These are phyloP conservation scores for Eupleurogrammus muticus DNA, from an alignment of 2,797 vertebrate species.

Conservation along the genomic window DNA sequence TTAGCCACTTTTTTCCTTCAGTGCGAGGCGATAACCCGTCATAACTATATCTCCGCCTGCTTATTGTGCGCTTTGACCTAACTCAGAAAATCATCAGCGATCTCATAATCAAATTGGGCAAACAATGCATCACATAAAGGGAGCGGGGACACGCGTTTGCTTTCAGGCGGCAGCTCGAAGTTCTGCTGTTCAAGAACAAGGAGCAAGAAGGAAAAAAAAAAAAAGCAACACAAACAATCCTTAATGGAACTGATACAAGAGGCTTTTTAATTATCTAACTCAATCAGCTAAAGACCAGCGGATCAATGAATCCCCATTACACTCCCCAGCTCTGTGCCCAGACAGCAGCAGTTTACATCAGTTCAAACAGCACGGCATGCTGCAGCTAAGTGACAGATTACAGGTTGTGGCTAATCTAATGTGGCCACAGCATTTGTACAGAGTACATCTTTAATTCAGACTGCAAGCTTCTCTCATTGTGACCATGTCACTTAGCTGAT, in stretches of 20 bases:
- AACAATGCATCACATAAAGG: slow-evolving; percentile 45
- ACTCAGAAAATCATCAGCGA: slow-evolving; percentile 22
- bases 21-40: slow-evolving; percentile 4
- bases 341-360: slow-evolving; percentile 83
- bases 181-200: slow-evolving; percentile 74
- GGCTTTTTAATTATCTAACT: slow-evolving; percentile 91
- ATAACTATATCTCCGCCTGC: slow-evolving; percentile 7
- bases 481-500: slow-evolving; percentile 80
- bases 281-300: slow-evolving; percentile 87
- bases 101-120: slow-evolving; percentile 13
- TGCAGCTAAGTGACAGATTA: slow-evolving; percentile 86
- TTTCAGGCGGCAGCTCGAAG: slow-evolving; percentile 57
- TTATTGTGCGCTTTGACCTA: slow-evolving; percentile 16
- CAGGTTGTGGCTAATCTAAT: slow-evolving; percentile 86
- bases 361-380: slow-evolving; percentile 76
- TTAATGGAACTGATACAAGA: slow-evolving; percentile 89
- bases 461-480: slow-evolving; percentile 76
- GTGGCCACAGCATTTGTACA: slow-evolving; percentile 77
- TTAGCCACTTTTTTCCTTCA: slow-evolving; percentile 29
- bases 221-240: slow-evolving; percentile 84
- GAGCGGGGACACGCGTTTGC: slow-evolving; percentile 36
- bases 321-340: slow-evolving; percentile 75
- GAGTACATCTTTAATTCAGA: slow-evolving; percentile 85
- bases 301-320: slow-evolving; percentile 89
- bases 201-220: slow-evolving; percentile 60